Conservation (phyloP, 2,113 vertebrate genomes). For the Stegastes partitus region DNA sequence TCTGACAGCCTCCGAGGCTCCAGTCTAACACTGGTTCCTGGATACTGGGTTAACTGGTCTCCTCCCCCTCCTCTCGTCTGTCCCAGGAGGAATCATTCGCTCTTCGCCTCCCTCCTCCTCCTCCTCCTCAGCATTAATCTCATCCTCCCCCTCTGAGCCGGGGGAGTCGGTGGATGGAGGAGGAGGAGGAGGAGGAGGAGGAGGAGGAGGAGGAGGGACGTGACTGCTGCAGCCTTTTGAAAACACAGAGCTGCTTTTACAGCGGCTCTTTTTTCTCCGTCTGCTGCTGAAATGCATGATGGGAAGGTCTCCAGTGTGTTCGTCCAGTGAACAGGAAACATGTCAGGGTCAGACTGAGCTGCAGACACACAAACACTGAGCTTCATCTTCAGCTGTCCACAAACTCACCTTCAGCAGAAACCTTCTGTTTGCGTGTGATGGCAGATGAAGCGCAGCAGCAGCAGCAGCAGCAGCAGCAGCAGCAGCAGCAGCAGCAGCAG, state of each 20-base stretch:
- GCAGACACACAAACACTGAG: neutral
- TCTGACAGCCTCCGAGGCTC: neutral
- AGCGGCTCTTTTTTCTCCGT: slow-evolving; percentile 10
- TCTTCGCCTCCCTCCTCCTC: slow-evolving; percentile 39
- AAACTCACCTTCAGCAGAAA: too few relatives aligned
- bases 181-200: slow-evolving; percentile 50
- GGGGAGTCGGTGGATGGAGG: neutral
- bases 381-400: neutral
- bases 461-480: too few relatives aligned
- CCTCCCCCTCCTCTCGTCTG: slow-evolving; percentile 12
- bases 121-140: slow-evolving; percentile 57
- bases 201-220: slow-evolving; percentile 40
- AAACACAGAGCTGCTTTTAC: slow-evolving; percentile 49
- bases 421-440: too few relatives aligned
- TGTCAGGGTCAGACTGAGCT: slow-evolving; percentile 66
- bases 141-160: slow-evolving; percentile 28
- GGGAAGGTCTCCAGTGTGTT: slow-evolving; percentile 73
- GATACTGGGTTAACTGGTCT: too few relatives aligned
- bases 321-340: slow-evolving; percentile 67
- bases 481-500: too few relatives aligned
- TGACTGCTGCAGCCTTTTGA: slow-evolving; percentile 52
- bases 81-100: slow-evolving; percentile 70
- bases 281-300: slow-evolving; percentile 68
- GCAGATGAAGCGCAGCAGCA: too few relatives aligned
- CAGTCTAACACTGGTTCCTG: too few relatives aligned